Percentiles rank a stretch among this genome's conserved stretches.
These are phyloP conservation scores for Timandra comae DNA, from an alignment of 2,888 invertebrate genomes.

Conservation along the genomic window DNA sequence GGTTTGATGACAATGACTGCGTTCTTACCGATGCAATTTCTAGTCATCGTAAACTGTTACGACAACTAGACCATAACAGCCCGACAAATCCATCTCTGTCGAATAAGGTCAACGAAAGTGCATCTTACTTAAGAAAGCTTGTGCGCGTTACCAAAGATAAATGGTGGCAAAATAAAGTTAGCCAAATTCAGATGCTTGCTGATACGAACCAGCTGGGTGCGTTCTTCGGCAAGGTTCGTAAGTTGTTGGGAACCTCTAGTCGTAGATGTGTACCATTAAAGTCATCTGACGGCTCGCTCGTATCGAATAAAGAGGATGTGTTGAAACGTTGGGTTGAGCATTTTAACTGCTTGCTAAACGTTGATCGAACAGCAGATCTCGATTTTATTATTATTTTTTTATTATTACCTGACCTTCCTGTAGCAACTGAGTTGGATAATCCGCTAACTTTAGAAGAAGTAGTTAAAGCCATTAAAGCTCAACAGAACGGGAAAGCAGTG, in stretches of 20 bases:
- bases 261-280: conserved; percentile 10
- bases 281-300: conserved; percentile 7
- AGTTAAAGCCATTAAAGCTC: not conserved
- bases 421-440: not conserved
- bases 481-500: conserved; percentile 5
- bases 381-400: not conserved
- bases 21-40: too few relatives aligned
- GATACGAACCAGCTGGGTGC: conserved; percentile 5
- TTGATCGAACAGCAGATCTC: conserved; percentile 1
- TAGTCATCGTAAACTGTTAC: too few relatives aligned
- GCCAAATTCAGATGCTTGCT: conserved; percentile 11
- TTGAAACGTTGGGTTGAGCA: conserved; percentile 12
- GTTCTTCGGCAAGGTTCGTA: conserved; percentile 11
- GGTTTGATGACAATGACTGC: too few relatives aligned
- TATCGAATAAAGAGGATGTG: conserved; percentile 7
- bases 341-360: conserved; percentile 10
- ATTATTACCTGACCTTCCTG: not conserved
- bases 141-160: too few relatives aligned
- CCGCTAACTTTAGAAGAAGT: conserved; percentile 5
- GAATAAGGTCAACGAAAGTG: too few relatives aligned
- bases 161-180: conserved; percentile 13
- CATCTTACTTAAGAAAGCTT: too few relatives aligned
- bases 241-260: conserved; percentile 8
- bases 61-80: too few relatives aligned
- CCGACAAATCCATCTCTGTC: too few relatives aligned